Conservation (phyloP, 2,113 vertebrate genomes). For the Tachysurus fulvidraco region DNA sequence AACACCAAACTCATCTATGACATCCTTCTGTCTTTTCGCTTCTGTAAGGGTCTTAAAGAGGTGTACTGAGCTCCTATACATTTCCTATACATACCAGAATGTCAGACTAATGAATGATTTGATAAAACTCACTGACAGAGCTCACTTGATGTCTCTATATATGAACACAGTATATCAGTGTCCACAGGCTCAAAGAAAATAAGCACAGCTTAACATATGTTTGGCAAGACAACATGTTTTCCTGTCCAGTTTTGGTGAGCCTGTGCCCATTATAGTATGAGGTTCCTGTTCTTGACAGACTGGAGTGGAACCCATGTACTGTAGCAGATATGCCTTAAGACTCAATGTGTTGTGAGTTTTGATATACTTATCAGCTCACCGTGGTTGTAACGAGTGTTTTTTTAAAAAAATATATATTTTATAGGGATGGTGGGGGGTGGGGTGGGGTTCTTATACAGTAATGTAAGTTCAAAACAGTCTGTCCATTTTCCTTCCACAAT, state of each 20-base stretch:
- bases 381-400: neutral
- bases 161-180: neutral
- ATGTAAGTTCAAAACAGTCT: neutral
- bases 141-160: neutral
- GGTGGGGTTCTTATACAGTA: neutral
- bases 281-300: neutral
- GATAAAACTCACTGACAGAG: neutral
- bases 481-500: neutral
- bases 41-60: neutral
- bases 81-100: neutral
- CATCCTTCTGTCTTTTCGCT: neutral
- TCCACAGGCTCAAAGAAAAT: neutral
- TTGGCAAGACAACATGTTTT: neutral
- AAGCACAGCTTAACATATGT: neutral
- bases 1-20: neutral
- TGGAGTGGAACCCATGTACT: neutral
- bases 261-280: neutral
- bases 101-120: neutral
- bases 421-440: too few species aligned
- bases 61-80: neutral
- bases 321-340: neutral
- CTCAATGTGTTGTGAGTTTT: neutral
- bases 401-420: too few species aligned
- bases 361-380: neutral
- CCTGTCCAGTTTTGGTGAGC: neutral